Base-by-base conservation (phyloP, 2,888 invertebrate species). In the Ischnura elegans region DNA sequence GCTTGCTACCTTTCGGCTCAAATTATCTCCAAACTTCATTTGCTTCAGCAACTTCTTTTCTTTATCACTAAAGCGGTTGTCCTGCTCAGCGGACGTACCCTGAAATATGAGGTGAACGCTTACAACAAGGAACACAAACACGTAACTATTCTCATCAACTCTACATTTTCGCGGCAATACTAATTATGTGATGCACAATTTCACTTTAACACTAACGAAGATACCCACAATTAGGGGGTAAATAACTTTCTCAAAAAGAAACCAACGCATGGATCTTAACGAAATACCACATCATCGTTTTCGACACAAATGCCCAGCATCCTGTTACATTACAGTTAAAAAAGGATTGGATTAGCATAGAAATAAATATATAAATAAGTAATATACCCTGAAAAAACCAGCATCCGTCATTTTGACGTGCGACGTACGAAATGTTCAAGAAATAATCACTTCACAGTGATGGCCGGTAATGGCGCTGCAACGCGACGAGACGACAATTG, bases 41-140 rank as follows among this genome's bases (percentile, higher is more conserved):
- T 99, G 98, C 96, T 99, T 99, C 96, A 99, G 97, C 93, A 99
- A 97, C 96, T 99, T 99, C 96, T 99, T 99, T 96, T 99, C 99
- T 96, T 99, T 99, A 96, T 99, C 99, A 96, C 99, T 98, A 97
- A 99, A 99, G 95, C 99, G 98, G 95, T 99, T 99, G 96, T 99
- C 99, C 96, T 99, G 99, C 96, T 99, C 99, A 94, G 99, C 98
- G 95, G 98, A 99, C 55, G 99, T 99, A 94, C 99, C 99, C 99
- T 99, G 95, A 90, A 96, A 96, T 45, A 47, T 76, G n/a, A 47
- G 42, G 36, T 29, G 8, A 51, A 36, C 51, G 5, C 51, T 10
- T 36, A 36, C 36, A 21, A 10, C 4, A 84, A 36, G 21, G 21
- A 25, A 45, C 47, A n/a, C 87, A 29, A 13, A 19, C 21, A 8